Percentiles rank a stretch among this genome's conserved stretches.
These are phyloP conservation scores for Leucophora obtusa DNA, from an alignment of 2,888 invertebrate genomes.

Conservation along the genomic window DNA sequence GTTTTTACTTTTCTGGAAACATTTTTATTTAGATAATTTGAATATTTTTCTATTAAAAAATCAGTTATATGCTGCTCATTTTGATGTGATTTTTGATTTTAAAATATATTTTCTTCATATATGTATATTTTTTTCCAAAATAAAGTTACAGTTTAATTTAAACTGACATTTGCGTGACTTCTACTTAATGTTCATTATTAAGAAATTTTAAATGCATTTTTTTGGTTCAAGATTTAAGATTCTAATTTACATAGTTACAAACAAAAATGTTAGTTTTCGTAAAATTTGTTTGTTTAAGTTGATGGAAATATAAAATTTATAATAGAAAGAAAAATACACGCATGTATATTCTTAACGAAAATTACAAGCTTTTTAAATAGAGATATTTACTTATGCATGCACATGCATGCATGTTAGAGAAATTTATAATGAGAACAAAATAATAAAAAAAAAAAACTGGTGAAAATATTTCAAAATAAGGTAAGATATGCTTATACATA, in stretches of 20 bases:
- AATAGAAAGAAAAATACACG: not conserved
- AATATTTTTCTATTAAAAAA: too few relatives aligned
- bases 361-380: not conserved
- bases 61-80: too few relatives aligned
- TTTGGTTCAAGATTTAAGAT: not conserved
- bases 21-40: too few relatives aligned
- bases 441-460: not conserved
- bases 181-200: conserved; percentile 25
- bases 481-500: not conserved
- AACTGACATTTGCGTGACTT: conserved; percentile 53
- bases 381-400: conserved; percentile 1
- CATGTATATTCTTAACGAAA: conserved; percentile 9
- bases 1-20: too few relatives aligned
- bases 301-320: not conserved
- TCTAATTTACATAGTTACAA: conserved; percentile 30
- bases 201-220: conserved; percentile 16
- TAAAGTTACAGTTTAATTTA: conserved; percentile 28
- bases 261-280: conserved; percentile 33
- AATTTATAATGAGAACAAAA: conserved; percentile 19
- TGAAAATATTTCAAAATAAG: conserved; percentile 12
- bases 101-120: conserved; percentile 11
- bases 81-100: too few relatives aligned
- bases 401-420: conserved; percentile 13
- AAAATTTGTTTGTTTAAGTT: conserved; percentile 27
- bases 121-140: not conserved